Conservation (phyloP, 2,797 vertebrate species). For the Cyprinella venusta region DNA sequence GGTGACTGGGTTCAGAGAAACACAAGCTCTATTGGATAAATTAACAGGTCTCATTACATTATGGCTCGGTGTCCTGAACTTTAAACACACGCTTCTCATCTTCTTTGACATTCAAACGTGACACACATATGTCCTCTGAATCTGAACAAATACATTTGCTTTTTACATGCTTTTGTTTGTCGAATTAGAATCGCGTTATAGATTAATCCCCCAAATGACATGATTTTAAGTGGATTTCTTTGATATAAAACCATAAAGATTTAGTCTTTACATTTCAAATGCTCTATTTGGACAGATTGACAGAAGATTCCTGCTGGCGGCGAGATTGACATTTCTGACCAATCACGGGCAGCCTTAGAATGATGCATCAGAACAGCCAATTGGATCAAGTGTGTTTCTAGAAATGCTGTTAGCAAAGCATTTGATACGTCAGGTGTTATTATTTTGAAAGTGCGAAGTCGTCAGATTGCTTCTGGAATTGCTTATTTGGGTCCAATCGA, state of each 20-base stretch:
- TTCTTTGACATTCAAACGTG: background rate
- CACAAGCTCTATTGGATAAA: slow-evolving; percentile 17
- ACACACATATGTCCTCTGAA: background rate
- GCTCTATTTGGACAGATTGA: background rate
- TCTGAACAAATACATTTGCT: background rate
- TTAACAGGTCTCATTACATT: slow-evolving; percentile 38
- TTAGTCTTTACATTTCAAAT: background rate
- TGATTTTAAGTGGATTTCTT: background rate
- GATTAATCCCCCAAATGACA: background rate
- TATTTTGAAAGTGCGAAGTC: background rate
- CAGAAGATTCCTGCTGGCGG: background rate
- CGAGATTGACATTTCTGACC: background rate
- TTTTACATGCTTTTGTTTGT: background rate
- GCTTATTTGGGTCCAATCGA: slow-evolving; percentile 18
- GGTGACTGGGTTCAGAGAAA: slow-evolving; percentile 36
- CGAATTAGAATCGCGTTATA: background rate
- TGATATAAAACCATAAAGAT: background rate
- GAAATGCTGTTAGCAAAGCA: background rate
- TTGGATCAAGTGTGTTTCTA: background rate
- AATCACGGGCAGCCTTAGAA: background rate
- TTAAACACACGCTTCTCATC: slow-evolving; percentile 20
- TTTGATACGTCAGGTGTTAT: background rate
- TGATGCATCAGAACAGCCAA: background rate
- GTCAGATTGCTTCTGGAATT: slow-evolving; percentile 30
- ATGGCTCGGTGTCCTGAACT: slow-evolving; percentile 9